Conservation (phyloP, 2,113 vertebrate genomes). For the Gymnogyps californianus region DNA sequence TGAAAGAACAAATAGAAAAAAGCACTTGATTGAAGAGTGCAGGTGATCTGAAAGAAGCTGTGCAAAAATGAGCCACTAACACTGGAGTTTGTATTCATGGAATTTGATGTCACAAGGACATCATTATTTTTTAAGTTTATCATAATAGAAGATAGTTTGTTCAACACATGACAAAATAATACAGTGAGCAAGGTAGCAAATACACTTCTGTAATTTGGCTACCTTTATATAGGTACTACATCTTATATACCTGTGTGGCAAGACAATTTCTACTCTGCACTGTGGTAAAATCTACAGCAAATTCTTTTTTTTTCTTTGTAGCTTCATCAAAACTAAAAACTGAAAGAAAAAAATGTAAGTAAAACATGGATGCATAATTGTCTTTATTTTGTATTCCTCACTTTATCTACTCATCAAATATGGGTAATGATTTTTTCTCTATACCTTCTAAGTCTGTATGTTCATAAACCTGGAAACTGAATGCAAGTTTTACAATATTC, state of each 20-base stretch:
- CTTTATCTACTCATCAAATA: background rate
- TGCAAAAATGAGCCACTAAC: background rate
- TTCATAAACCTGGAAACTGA: background rate
- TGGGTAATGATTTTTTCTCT: background rate
- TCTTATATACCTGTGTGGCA: background rate
- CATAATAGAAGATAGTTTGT: background rate
- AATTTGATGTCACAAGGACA: background rate
- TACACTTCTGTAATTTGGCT: background rate
- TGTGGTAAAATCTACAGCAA: background rate
- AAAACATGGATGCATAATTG: background rate
- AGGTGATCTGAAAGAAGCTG: background rate
- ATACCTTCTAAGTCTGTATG: background rate
- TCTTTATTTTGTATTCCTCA: background rate
- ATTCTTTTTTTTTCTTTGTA: background rate
- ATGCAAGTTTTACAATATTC: background rate
- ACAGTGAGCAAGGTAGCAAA: background rate
- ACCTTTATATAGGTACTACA: background rate
- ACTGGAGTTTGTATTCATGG: background rate
- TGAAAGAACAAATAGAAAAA: background rate
- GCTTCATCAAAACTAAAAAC: background rate
- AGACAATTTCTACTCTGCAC: background rate
- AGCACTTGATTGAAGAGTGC: background rate
- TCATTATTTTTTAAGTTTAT: background rate
- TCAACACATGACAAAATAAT: background rate
- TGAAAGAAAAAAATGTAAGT: background rate